Conservation (phyloP, 2,797 vertebrate species). For the Notolabrus celidotus region DNA sequence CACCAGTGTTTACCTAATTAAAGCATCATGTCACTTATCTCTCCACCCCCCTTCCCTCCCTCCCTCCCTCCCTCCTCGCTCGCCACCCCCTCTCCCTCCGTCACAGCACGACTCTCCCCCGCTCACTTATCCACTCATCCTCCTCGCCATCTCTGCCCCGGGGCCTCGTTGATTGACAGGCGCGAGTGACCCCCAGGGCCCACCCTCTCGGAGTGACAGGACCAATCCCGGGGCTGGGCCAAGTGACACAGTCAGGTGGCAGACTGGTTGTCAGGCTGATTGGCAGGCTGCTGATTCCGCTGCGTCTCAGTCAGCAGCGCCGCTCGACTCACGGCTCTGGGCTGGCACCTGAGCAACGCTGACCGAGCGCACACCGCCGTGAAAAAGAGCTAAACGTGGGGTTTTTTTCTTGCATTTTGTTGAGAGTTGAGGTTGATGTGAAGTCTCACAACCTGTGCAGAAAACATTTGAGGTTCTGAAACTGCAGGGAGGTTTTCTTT, state of each 20-base stretch:
- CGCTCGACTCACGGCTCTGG: background rate
- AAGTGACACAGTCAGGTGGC: conserved; percentile 57
- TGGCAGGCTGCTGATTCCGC: conserved; percentile 57
- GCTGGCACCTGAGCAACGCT: conserved; percentile 7
- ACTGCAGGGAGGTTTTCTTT: no score
- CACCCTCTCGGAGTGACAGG: conserved; percentile 55
- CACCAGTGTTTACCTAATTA: conserved; percentile 50
- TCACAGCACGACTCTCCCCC: conserved; percentile 44
- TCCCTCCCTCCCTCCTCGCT: background rate
- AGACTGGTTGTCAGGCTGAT: conserved; percentile 38
- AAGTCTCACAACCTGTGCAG: background rate
- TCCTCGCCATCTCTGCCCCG: conserved; percentile 55
- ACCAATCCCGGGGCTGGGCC: conserved; percentile 52
- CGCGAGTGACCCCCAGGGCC: conserved; percentile 52
- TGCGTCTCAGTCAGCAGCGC: conserved; percentile 29
- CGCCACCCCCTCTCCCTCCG: conserved; percentile 14
- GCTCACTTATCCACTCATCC: conserved; percentile 64
- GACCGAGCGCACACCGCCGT: background rate
- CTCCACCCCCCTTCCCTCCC: background rate
- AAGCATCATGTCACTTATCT: conserved; percentile 57
- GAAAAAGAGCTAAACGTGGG: background rate
- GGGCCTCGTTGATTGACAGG: conserved; percentile 59
- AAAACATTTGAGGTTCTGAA: background rate
- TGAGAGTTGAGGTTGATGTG: conserved; percentile 4
- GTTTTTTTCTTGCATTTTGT: background rate